Base-by-base conservation (phyloP, 1,140 invertebrate species). In the Hypsibius dujardini region DNA sequence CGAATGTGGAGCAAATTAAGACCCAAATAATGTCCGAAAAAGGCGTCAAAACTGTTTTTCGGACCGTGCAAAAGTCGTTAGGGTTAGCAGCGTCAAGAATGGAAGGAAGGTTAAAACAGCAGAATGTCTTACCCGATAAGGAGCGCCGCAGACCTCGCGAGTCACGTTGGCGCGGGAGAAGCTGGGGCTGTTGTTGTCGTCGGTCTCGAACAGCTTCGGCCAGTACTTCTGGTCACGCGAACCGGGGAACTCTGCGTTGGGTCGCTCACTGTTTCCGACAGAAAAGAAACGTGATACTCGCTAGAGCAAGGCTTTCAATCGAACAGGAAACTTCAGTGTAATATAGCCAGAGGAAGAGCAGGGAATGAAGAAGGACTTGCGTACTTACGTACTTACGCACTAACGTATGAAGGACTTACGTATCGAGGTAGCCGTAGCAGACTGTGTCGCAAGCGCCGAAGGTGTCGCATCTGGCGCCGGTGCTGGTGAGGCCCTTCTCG, bases 181-280 rank as follows among this genome's bases (percentile, higher is more conserved):
- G 42, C 3, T 42, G 12, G 62, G 62, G 62, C 62, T 67, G 62
- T 67, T 67, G 62, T 45, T 67, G 62, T 67, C 62, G 42, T 67
- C 62, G 62, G 42, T 45, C 12, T 67, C 12, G 62, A 67, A 67
- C 3, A 67, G 12, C 12, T 12, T 12, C 12, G 62, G 62, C 62
- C 62, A 67, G 62, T 67, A 67, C 42, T 67, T 67, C 3, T 3
- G 7, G 62, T 67, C 62, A 42, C 62, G 62, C 12, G 62, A 12
- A 15, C 62, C 62, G 62, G 62, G 62, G 62, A 67, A 67, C 62
- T 67, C 62, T 7, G 62, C 62, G 62, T 67, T 67, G 62, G 62
- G 62, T 12, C 62, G 62, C 45, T 67, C 62, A 42, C 12, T 67
- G 42, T 45, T 28, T 28, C 28, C 28, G 28, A 56, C n/a, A 56